phyloP scores from a whole-genome alignment of 1,140 invertebrate species.

The Drosophila rufa region DNA sequence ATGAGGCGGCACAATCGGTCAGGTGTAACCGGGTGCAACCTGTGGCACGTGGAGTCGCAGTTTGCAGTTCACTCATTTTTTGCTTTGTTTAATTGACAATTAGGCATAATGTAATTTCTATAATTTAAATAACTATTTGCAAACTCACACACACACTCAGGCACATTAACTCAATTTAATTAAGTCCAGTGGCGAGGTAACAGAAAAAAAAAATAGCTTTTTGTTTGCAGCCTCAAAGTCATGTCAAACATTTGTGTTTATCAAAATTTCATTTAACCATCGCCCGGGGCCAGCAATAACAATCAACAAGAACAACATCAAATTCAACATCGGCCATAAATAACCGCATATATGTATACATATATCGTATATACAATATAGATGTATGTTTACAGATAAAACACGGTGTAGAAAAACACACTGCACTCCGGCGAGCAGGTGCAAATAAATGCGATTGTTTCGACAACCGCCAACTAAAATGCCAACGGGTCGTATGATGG shows the following conservation, averaged over 20 bases:
- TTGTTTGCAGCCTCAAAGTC: slow-evolving; percentile 56
- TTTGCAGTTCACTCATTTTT: slow-evolving; percentile 31
- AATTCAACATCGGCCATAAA: slow-evolving; percentile 36
- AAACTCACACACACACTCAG: slow-evolving; percentile 1
- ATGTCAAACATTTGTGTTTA: slow-evolving; percentile 69
- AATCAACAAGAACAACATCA: slow-evolving; percentile 51
- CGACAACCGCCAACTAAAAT: slow-evolving; percentile 56
- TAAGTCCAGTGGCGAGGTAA: slow-evolving; percentile 7
- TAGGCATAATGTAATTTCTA: slow-evolving; percentile 51
- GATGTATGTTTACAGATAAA: slow-evolving; percentile 30
- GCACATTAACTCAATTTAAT: slow-evolving; percentile 46
- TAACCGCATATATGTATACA: slow-evolving; percentile 23
- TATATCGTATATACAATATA: not conserved
- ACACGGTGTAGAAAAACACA: slow-evolving; percentile 29
- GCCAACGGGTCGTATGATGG: slow-evolving; percentile 45
- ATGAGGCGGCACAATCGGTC: slow-evolving; percentile 57
- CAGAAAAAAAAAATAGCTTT: slow-evolving; percentile 31
- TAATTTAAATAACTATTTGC: slow-evolving; percentile 54
- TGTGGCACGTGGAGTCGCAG: slow-evolving; percentile 48
- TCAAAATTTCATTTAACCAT: slow-evolving; percentile 73
- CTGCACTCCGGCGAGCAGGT: slow-evolving; percentile 4
- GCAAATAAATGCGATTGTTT: slow-evolving; percentile 61
- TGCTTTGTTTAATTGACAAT: slow-evolving; percentile 42
- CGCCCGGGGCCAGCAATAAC: slow-evolving; percentile 57
- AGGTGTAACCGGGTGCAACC: slow-evolving; percentile 52